These are phyloP conservation scores for Diaprepes abbreviatus DNA, from an alignment of 2,888 invertebrate genomes.

Conservation along the genomic window DNA sequence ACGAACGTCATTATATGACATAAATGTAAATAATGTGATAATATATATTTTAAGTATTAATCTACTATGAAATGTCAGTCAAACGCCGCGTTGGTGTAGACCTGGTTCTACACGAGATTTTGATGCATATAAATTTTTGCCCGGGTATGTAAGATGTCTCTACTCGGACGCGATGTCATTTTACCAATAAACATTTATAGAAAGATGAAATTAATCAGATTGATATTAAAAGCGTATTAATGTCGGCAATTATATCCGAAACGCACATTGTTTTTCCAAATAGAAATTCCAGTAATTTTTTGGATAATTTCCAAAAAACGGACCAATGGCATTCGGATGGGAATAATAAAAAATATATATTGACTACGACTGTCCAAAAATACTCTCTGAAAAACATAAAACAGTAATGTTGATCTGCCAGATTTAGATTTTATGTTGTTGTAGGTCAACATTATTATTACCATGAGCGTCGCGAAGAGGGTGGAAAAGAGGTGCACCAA, in stretches of 20 bases:
- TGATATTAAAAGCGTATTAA: background rate
- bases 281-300: conserved; percentile 21
- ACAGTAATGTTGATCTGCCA: conserved; percentile 11
- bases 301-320: conserved; percentile 18
- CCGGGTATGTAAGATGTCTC: no score
- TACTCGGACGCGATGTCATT: no score
- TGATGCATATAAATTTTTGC: no score
- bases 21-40: no score
- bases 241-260: background rate
- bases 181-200: background rate
- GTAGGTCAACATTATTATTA: conserved; percentile 33
- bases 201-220: background rate
- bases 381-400: conserved; percentile 25
- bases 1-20: no score
- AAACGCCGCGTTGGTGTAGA: no score
- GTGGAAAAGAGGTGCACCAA: background rate
- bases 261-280: background rate
- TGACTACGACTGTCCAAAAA: conserved; percentile 29
- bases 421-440: conserved; percentile 37
- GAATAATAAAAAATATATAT: conserved; percentile 27
- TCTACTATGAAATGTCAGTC: no score
- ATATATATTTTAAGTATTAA: no score
- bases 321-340: conserved; percentile 5
- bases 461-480: background rate
- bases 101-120: no score